Base-by-base conservation (phyloP, 2,888 invertebrate species). In the Dryococelus australis region DNA sequence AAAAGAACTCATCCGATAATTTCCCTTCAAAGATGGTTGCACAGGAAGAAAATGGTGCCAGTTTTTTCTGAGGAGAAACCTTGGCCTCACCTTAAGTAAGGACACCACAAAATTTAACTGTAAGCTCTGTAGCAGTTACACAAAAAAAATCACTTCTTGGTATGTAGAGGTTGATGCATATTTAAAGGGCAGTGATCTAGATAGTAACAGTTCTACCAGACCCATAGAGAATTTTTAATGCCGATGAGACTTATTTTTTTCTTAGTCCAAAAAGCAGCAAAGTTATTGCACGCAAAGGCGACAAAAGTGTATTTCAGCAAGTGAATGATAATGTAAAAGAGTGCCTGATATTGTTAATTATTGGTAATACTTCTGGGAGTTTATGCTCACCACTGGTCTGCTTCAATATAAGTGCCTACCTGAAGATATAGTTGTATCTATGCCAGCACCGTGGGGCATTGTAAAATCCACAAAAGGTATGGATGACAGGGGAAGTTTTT, bases 401-500 rank as follows among this genome's bases (percentile, higher is more conserved):
- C 20, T 16, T 20, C 12, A 51, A 51, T 51, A 51, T 51, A 8
- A 51, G 20, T 20, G 51, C 20, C 20, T 51, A 20, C 51, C 51
- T 35, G 2, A 35, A 35, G 35, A 35, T 35, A 35, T 35, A 35
- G 35, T 3, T 35, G 35, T 4, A 35, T 35, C 35, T 4, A 35
- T 35, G 35, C 4, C 35, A 35, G 35, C 35, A 35, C 35, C 1
- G 35, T 35, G 35, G 35, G 35, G 35, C 35, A 35, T 35, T 35
- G 35, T 1, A 35, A 35, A 35, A 35, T 35, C 35, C 20, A 3
- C 51, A 51, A 20, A 51, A 2, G 8, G 85, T n/a, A 86, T 13
- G 90, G 89, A 0, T 90, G 90, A 90, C 6, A 80, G 80, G 26
- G 86, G 28, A 86, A 87, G 84, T 47, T 87, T 3, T 90, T 86